Conservation (phyloP, 2,113 vertebrate genomes). For the Corythoichthys intestinalis region DNA sequence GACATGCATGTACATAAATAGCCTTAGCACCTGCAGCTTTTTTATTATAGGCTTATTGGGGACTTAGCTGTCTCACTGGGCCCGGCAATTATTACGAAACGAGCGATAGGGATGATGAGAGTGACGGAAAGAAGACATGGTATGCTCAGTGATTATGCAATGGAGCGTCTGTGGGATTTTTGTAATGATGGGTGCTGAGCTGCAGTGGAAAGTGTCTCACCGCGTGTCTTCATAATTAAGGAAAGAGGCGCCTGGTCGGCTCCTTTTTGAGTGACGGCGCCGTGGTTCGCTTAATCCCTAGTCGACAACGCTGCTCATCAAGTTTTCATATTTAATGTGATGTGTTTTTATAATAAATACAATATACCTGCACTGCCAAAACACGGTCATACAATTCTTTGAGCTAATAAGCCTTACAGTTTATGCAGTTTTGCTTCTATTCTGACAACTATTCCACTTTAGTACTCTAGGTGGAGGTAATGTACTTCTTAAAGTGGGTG, state of each 20-base stretch:
- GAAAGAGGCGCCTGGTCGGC: conserved; percentile 22
- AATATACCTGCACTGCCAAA: not conserved
- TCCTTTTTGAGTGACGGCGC: conserved; percentile 28
- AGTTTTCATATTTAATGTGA: conserved; percentile 3
- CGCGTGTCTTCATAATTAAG: conserved; percentile 26
- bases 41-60: conserved; percentile 59
- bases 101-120: conserved; percentile 28
- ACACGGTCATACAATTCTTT: conserved; percentile 1
- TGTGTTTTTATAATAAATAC: not conserved
- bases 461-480: not conserved
- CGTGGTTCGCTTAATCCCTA: conserved; percentile 26
- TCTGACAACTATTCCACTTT: not conserved
- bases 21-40: conserved; percentile 44
- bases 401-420: conserved; percentile 4
- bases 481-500: not conserved
- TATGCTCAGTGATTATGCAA: conserved; percentile 45
- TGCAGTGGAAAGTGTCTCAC: conserved; percentile 36
- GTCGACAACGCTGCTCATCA: conserved; percentile 29
- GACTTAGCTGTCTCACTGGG: conserved; percentile 57
- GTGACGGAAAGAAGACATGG: conserved; percentile 41
- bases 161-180: conserved; percentile 39
- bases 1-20: conserved; percentile 60
- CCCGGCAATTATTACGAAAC: conserved; percentile 51
- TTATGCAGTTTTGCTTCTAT: conserved; percentile 30
- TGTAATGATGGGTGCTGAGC: conserved; percentile 31